Percentiles rank a stretch among this genome's conserved stretches.
Evolutionary conservation across 2,888 invertebrate genomes (phyloP).

Genomic region (Hipparchia semele): DNA sequence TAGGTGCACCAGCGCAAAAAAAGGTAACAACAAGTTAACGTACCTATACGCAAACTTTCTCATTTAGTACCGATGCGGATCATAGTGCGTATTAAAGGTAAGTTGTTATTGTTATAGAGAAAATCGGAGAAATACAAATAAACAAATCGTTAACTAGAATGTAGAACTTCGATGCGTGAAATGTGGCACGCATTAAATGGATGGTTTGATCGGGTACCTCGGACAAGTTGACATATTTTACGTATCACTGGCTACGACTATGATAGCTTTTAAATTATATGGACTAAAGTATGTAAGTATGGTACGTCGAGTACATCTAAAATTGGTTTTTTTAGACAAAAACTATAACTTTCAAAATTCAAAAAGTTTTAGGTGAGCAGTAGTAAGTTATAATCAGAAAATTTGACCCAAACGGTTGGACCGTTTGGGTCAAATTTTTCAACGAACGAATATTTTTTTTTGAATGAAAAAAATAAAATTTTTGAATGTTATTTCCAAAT

Average conservation of each 20-base stretch:
- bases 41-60: not conserved
- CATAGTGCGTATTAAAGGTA: not conserved
- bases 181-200: conserved; percentile 61
- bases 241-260: conserved; percentile 23
- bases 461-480: too few species aligned
- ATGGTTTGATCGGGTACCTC: conserved; percentile 21
- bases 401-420: too few species aligned
- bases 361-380: too few species aligned
- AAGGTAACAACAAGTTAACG: not conserved
- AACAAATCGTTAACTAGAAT: conserved; percentile 24
- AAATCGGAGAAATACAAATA: conserved; percentile 24
- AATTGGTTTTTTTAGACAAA: too few species aligned
- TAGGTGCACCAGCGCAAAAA: not conserved
- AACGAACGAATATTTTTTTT: too few species aligned
- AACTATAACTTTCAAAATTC: too few species aligned
- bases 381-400: too few species aligned
- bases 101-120: conserved; percentile 20
- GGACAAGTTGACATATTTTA: conserved; percentile 18
- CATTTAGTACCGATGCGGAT: not conserved
- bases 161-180: conserved; percentile 52
- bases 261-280: not conserved
- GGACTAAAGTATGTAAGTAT: not conserved
- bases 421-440: too few species aligned
- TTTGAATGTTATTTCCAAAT: too few species aligned
- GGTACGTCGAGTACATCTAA: too few species aligned